Base-by-base conservation (phyloP, 2,797 vertebrate species). In the Cynodonichthys magdalenae region DNA sequence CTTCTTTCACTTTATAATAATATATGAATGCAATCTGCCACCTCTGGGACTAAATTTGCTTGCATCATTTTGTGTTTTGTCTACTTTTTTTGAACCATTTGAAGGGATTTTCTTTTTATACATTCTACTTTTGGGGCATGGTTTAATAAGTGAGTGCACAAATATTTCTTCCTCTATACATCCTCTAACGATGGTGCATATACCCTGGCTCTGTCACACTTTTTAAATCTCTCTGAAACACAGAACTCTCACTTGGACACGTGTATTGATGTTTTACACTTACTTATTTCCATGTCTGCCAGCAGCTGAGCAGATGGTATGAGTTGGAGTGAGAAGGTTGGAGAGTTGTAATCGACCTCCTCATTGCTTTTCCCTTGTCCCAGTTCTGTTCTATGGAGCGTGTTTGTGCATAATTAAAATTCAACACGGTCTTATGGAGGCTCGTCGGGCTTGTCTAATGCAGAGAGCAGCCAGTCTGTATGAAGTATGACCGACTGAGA, bases 361-460 rank as follows among this genome's bases (percentile, higher is more conserved):
- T 48, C 52, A 41, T 59, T 49, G 63, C 63, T 76, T 68, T 28
- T 61, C 56, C 50, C 39, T 59, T 70, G 69, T 15, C 67, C 75
- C 63, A 69, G 54, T 62, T 70, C 68, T 74, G 70, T 64, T 83
- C 55, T 15, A 66, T 81, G 74, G 76, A 74, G 73, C 65, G 36
- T 63, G 72, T 80, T 72, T 62, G 53, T 75, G 71, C 81, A 82
- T 84, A 87, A 90, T 87, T 83, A 77, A 80, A 87, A 79, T 65
- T 78, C 66, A 81, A 63, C 39, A 41, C 61, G 52, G 79, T 69
- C 53, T 66, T 55, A 65, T 61, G 59, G 56, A 77, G 65, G 50
- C 58, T 52, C 65, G 73, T 72, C 44, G 51, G 67, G 50, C 1
- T 20, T 65, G 52, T 59, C 74, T 68, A 72, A 62, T 60, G 54